Evolutionary conservation across 1,140 invertebrate genomes (phyloP).

Genomic region (Bombus soroeensis): DNA sequence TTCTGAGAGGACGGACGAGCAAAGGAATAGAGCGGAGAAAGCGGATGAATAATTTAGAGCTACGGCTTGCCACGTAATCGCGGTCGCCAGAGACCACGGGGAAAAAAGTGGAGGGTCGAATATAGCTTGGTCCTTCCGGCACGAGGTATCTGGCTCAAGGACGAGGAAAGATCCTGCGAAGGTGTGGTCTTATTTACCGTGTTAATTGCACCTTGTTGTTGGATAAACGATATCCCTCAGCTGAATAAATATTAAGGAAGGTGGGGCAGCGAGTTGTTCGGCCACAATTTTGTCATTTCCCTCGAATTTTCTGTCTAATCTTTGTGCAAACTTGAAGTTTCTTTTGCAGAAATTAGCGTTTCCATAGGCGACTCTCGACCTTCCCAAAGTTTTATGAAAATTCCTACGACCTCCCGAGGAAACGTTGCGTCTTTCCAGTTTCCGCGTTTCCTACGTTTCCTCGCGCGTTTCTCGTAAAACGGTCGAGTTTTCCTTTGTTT

Average conservation of each 20-base stretch:
- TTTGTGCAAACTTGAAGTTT: too few species aligned
- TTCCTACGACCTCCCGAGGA: too few species aligned
- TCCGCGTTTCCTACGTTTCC: too few species aligned
- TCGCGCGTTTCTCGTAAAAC: too few species aligned
- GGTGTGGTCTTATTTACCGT: neutral
- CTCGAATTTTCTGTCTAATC: too few species aligned
- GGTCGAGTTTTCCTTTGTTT: too few species aligned
- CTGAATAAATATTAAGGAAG: neutral
- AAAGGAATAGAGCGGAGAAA: conserved; percentile 17
- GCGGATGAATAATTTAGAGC: conserved; percentile 47
- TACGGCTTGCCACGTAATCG: conserved; percentile 31
- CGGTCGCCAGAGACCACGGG: neutral
- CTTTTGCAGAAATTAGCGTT: too few species aligned
- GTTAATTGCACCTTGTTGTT: conserved; percentile 11
- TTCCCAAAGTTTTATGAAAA: too few species aligned
- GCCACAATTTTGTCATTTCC: neutral
- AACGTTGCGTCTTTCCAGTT: too few species aligned
- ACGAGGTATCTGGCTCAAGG: conserved; percentile 1
- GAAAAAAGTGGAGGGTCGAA: neutral
- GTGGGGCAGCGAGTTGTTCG: neutral
- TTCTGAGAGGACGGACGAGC: neutral
- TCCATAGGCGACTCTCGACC: too few species aligned
- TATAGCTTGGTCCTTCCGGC: neutral
- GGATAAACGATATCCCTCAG: neutral
- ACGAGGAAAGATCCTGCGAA: neutral